Conservation (phyloP, 2,888 invertebrate genomes). For the Philhelius pedissequus region DNA sequence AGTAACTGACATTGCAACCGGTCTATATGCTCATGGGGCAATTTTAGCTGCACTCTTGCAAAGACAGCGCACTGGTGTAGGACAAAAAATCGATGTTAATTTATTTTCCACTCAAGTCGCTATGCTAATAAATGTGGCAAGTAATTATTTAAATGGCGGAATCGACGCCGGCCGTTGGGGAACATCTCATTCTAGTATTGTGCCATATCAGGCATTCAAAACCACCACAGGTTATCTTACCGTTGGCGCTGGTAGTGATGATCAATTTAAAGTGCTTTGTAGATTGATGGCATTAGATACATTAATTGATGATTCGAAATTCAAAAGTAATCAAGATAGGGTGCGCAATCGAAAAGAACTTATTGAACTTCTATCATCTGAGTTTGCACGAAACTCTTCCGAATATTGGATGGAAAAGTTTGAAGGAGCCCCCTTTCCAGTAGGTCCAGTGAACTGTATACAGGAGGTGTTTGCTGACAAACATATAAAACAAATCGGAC, state of each 20-base stretch:
- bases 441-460: slow-evolving; percentile 93
- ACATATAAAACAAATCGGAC: slow-evolving; percentile 86
- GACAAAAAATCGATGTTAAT: slow-evolving; percentile 96
- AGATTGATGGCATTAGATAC: slow-evolving; percentile 82
- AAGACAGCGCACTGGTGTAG: slow-evolving; percentile 86
- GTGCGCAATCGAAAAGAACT: slow-evolving; percentile 88
- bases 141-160: slow-evolving; percentile 93
- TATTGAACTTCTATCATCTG: slow-evolving; percentile 82
- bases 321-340: slow-evolving; percentile 85
- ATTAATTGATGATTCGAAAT: slow-evolving; percentile 83
- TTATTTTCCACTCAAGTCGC: slow-evolving; percentile 95
- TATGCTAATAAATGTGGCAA: slow-evolving; percentile 91
- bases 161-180: slow-evolving; percentile 90
- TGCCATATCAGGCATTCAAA: slow-evolving; percentile 94
- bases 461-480: slow-evolving; percentile 92
- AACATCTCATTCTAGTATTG: slow-evolving; percentile 96
- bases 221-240: slow-evolving; percentile 91
- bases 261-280: slow-evolving; percentile 88
- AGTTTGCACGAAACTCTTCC: slow-evolving; percentile 83
- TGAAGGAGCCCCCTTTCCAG: slow-evolving; percentile 88
- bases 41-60: slow-evolving; percentile 94
- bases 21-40: slow-evolving; percentile 96
- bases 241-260: slow-evolving; percentile 92
- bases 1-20: slow-evolving; percentile 95
- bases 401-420: slow-evolving; percentile 88